A percentile compares a stretch with the other conserved stretches of the same genome.
phyloP scores from a whole-genome alignment of 2,797 vertebrate genomes.

The Halcyon badia region DNA sequence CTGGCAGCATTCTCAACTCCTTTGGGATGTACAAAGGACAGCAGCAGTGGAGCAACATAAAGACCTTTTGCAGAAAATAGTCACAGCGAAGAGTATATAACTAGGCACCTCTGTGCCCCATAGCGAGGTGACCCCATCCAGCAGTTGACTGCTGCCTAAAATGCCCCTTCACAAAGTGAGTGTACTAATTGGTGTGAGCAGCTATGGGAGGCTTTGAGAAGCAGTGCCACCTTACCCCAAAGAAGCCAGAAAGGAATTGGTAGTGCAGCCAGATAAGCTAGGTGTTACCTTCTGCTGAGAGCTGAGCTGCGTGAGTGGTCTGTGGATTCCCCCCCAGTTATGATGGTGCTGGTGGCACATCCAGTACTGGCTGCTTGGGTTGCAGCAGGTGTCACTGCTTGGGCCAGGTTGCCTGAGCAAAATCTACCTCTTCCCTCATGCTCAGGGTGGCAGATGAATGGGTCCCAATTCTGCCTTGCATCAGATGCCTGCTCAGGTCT shows the following conservation, averaged over 20 bases:
- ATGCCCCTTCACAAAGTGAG: rapidly evolving
- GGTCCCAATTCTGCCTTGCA: neutral
- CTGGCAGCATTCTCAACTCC: neutral
- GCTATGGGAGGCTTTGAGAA: neutral
- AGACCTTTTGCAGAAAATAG: neutral
- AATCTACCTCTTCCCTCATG: neutral
- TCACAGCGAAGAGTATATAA: neutral
- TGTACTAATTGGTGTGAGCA: neutral
- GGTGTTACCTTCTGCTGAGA: neutral
- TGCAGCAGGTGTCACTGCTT: neutral
- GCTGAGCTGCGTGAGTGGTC: rapidly evolving
- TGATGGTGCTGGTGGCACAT: neutral
- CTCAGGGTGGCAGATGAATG: neutral
- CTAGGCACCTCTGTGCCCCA: rapidly evolving
- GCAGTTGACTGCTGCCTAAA: neutral
- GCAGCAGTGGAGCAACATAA: neutral
- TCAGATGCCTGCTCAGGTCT: neutral
- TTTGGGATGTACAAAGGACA: neutral
- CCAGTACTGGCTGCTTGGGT: rapidly evolving
- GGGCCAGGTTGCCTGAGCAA: neutral
- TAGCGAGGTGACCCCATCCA: neutral
- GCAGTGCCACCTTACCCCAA: rapidly evolving
- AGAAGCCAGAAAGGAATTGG: rapidly evolving
- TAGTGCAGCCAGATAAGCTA: neutral
- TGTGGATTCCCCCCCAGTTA: neutral